phyloP scores from a whole-genome alignment of 2,113 vertebrate genomes.

The Tragelaphus scriptus region DNA sequence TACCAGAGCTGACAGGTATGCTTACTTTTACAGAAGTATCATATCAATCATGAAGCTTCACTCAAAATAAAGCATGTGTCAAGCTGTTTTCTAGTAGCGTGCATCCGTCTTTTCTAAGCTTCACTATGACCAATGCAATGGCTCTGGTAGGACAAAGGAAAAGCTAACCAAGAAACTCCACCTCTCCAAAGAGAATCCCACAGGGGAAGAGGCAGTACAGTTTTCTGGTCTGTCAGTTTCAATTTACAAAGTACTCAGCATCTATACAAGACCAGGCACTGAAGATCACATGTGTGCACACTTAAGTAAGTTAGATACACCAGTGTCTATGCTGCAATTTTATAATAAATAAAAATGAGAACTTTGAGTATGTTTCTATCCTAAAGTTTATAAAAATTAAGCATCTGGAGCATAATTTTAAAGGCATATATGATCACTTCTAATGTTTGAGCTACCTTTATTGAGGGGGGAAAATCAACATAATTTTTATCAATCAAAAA shows the following conservation, averaged over 20 bases:
- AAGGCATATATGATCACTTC: not conserved
- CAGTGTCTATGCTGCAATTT: not conserved
- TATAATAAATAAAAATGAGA: not conserved
- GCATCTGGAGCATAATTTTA: not conserved
- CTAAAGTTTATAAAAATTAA: not conserved
- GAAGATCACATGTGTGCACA: not conserved
- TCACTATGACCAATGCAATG: not conserved
- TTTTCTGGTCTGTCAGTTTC: not conserved
- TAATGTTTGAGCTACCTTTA: not conserved
- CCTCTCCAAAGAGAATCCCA: not conserved
- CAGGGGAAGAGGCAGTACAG: not conserved
- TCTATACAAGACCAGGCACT: not conserved
- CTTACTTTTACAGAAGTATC: not conserved
- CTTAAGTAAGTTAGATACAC: not conserved
- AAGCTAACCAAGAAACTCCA: not conserved
- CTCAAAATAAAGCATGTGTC: not conserved
- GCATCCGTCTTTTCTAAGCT: not conserved
- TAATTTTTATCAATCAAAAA: not conserved
- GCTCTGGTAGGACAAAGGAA: not conserved
- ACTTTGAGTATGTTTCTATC: not conserved
- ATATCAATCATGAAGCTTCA: not conserved
- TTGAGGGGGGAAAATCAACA: not conserved
- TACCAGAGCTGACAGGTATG: not conserved
- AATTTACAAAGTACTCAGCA: not conserved
- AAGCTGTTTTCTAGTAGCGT: not conserved